phyloP scores from a whole-genome alignment of 35 echinoderm and acorn worm genomes.

The Eucidaris tribuloides region DNA sequence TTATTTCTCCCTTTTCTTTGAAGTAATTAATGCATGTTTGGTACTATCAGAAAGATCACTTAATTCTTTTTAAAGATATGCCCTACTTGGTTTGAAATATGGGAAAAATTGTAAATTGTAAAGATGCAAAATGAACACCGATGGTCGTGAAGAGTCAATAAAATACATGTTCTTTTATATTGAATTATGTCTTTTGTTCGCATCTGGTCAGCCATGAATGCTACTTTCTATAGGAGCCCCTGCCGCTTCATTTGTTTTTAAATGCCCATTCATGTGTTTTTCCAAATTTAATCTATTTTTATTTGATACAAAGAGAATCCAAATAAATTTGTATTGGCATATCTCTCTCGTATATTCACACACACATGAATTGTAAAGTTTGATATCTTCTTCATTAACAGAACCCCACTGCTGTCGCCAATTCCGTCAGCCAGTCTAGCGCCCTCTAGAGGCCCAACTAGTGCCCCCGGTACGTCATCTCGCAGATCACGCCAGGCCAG shows the following conservation, averaged over 20 bases:
- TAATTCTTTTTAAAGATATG: not conserved
- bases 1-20: too few species aligned
- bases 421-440: constrained; percentile 31
- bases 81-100: not conserved
- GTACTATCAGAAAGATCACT: too few species aligned
- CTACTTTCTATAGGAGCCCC: too few species aligned
- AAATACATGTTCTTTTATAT: too few species aligned
- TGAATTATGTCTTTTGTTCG: too few species aligned
- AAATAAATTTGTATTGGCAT: too few species aligned
- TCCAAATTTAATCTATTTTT: not conserved
- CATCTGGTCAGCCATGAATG: too few species aligned
- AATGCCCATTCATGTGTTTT: not conserved
- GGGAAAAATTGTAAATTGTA: not conserved
- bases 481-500: constrained; percentile 83
- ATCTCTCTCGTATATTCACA: too few species aligned
- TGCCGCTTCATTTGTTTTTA: not conserved
- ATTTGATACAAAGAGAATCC: too few species aligned
- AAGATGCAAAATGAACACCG: not conserved
- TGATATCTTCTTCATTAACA: constrained; percentile 22
- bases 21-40: too few species aligned
- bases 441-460: constrained; percentile 22
- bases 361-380: too few species aligned
- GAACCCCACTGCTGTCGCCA: constrained; percentile 56
- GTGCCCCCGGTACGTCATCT: constrained; percentile 63
- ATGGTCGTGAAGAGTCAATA: too few species aligned